phyloP scores from a whole-genome alignment of 2,888 invertebrate genomes.

The Drosophila kokeensis region DNA sequence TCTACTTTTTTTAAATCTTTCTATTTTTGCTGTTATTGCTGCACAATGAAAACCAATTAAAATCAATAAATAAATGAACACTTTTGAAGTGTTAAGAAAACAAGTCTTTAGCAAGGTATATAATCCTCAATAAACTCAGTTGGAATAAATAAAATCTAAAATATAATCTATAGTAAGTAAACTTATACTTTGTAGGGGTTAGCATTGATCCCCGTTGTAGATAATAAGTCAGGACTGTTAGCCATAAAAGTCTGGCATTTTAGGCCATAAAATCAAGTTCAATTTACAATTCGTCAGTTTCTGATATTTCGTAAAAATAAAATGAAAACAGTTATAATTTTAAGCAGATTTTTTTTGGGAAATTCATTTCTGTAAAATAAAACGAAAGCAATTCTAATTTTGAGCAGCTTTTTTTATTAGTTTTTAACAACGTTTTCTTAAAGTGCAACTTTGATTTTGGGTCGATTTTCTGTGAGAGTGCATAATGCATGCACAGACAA shows the following conservation, averaged over 20 bases:
- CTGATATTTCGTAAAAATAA: too few species aligned
- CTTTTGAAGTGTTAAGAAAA: neutral
- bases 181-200: neutral
- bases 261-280: neutral
- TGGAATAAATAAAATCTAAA: neutral
- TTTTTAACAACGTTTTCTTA: neutral
- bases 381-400: neutral
- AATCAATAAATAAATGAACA: too few species aligned
- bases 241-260: neutral
- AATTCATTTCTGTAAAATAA: neutral
- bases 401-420: too few species aligned
- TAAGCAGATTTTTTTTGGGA: too few species aligned
- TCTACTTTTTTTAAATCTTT: neutral
- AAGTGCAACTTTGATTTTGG: neutral
- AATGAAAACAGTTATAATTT: neutral
- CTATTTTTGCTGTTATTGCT: neutral
- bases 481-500: slow-evolving; percentile 1
- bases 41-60: too few species aligned
- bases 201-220: neutral
- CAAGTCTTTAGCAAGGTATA: too few species aligned
- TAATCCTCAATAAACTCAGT: neutral
- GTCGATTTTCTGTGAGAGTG: neutral
- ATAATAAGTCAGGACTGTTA: neutral
- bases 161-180: neutral
- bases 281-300: neutral